Base-by-base conservation (phyloP, 2,797 vertebrate species). In the Nothura maculosa region DNA sequence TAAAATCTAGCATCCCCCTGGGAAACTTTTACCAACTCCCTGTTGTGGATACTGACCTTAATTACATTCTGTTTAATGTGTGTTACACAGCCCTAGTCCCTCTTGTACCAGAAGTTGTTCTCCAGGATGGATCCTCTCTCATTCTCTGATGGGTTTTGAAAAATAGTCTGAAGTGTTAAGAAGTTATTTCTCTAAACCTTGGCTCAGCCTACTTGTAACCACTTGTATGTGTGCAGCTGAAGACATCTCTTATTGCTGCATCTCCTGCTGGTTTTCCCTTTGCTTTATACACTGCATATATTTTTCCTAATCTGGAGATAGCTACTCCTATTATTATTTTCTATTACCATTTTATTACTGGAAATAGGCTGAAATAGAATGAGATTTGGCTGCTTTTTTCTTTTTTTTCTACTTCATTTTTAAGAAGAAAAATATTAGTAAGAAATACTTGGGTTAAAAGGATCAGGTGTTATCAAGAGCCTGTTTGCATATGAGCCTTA, bases 331-430 rank as follows among this genome's bases (percentile, higher is more conserved):
- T 32, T 38, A 34, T 25, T 70, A 42, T 87, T 73, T 94, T 76
- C n/a, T 69, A 1, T 27, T 85, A 7, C 32, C 4, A 69, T 93
- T 83, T 78, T 89, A 34, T 76, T 86, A n/a, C 30, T 90, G 57
- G 22, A 30, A 1, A 0, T 61, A 57, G 55, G 70, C 86, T 77
- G 70, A 91, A 96, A 58, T 76, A 6, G 27, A 81, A 10, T 18
- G 25, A 85, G 45, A 67, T 54, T 45, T 14, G 82, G 17, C 27
- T 68, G 17, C 13, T 76, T 73, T 72, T 45, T 43, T 45, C 40
- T 40, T 40, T 43, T 43, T 47, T 94, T 87, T 34, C 34, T 57
- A 73, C 78, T 83, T 89, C 38, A 14, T 81, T 92, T 89, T 90
- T 81, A 81, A 54, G 30, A 57, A 12, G 58, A 89, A n/a, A 24